phyloP scores from a whole-genome alignment of 2,888 invertebrate genomes.

The Peribatodes rhomboidaria region DNA sequence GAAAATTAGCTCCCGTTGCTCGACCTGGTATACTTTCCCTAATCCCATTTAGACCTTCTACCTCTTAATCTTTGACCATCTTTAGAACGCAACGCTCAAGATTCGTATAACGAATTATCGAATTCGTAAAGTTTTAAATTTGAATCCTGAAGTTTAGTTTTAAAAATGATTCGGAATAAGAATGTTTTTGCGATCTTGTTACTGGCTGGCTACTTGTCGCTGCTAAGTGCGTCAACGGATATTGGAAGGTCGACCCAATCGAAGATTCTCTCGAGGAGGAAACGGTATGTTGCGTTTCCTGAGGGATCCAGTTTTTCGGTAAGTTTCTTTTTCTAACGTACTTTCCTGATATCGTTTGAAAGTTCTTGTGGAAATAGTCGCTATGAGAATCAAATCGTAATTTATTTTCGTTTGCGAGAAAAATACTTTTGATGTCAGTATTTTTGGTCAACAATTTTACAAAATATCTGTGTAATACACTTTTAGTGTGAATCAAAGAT shows the following conservation, averaged over 20 bases:
- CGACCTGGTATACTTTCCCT: slow-evolving; percentile 47
- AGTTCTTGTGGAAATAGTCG: slow-evolving; percentile 6
- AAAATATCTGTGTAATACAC: neutral
- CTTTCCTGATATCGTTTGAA: slow-evolving; percentile 4
- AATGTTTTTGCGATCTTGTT: slow-evolving; percentile 35
- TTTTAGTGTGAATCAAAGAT: too few relatives aligned
- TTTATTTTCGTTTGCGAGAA: neutral
- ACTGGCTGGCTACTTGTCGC: slow-evolving; percentile 37
- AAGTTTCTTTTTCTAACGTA: slow-evolving; percentile 65
- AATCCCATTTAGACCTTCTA: slow-evolving; percentile 41
- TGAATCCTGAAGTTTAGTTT: neutral
- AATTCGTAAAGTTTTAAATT: slow-evolving; percentile 1
- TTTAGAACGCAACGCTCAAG: slow-evolving; percentile 40
- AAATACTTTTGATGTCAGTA: neutral
- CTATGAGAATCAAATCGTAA: neutral
- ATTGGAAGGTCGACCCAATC: slow-evolving; percentile 46
- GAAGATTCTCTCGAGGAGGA: slow-evolving; percentile 83
- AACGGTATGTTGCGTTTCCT: slow-evolving; percentile 89
- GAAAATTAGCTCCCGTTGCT: slow-evolving; percentile 52
- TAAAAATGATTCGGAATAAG: slow-evolving; percentile 38
- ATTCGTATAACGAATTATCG: slow-evolving; percentile 29
- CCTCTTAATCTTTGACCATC: slow-evolving; percentile 45
- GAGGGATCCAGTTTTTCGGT: slow-evolving; percentile 90
- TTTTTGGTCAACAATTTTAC: neutral
- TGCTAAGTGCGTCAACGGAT: slow-evolving; percentile 44